phyloP scores from a whole-genome alignment of 1,140 invertebrate species.

The Leguminivora glycinivorella region DNA sequence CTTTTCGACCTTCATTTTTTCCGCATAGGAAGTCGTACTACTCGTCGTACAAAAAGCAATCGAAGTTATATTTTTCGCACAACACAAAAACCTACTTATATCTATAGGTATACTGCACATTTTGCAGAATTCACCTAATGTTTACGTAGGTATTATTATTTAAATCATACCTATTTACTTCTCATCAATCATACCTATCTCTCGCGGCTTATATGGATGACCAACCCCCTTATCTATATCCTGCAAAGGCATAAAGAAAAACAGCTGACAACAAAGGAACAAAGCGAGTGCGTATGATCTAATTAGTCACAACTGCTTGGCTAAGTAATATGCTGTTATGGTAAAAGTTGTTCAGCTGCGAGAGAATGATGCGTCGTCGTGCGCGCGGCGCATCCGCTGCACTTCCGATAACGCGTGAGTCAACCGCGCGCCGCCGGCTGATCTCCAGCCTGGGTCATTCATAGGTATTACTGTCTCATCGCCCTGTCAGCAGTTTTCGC shows the following conservation, averaged over 20 bases:
- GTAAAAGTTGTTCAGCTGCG: conserved; percentile 64
- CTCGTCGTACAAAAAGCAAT: background rate
- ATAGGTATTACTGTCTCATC: conserved; percentile 36
- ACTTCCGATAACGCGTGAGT: conserved; percentile 69
- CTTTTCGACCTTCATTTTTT: too few relatives aligned
- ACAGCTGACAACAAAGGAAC: conserved; percentile 62
- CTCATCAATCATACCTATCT: conserved; percentile 14
- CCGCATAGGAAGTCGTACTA: too few relatives aligned
- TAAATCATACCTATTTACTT: background rate
- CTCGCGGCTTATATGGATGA: background rate
- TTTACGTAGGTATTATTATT: background rate
- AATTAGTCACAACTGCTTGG: conserved; percentile 64
- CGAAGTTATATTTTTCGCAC: background rate
- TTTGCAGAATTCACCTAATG: background rate
- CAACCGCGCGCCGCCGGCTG: conserved; percentile 45
- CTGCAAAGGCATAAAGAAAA: conserved; percentile 5
- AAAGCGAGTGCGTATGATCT: conserved; percentile 56
- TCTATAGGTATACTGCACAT: background rate
- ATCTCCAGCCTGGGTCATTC: conserved; percentile 49
- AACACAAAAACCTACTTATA: background rate
- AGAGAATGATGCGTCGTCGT: conserved; percentile 49
- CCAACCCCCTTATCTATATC: conserved; percentile 11
- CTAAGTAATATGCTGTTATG: conserved; percentile 60
- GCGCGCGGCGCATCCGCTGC: conserved; percentile 57
- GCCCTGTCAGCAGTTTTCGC: conserved; percentile 50